Evolutionary conservation across 2,113 vertebrate species (phyloP).

Genomic region (Phyllopteryx taeniolatus): DNA sequence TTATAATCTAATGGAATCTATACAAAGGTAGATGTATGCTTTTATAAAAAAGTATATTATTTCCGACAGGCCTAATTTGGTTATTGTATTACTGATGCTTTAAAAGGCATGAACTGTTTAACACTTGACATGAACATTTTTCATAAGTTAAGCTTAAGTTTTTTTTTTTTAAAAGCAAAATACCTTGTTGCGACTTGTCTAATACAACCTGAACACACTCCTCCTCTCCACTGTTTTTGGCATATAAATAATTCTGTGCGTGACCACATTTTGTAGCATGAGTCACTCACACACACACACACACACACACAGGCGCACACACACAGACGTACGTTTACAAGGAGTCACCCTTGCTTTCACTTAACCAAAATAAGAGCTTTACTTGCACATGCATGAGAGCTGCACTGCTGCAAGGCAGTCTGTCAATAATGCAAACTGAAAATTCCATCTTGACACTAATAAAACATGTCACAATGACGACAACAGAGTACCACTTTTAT

Average conservation of each 20-base stretch:
- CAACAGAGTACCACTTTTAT: not conserved
- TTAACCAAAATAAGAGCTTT: not conserved
- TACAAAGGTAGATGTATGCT: not conserved
- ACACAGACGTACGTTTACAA: slow-evolving; percentile 6
- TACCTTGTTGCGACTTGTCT: not conserved
- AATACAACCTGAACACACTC: not conserved
- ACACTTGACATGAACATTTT: too few species aligned
- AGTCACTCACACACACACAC: not conserved
- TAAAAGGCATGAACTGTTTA: too few species aligned
- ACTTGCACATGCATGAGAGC: not conserved
- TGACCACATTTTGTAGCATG: not conserved
- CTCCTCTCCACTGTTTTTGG: not conserved
- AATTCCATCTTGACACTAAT: not conserved
- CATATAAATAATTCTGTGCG: not conserved
- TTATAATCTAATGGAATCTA: too few species aligned
- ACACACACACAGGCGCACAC: not conserved
- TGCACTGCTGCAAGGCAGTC: not conserved
- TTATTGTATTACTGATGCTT: not conserved
- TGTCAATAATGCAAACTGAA: not conserved
- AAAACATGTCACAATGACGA: not conserved
- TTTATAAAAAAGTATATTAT: not conserved
- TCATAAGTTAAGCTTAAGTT: too few species aligned
- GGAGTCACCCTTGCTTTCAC: slow-evolving; percentile 35
- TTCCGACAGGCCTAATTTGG: too few species aligned
- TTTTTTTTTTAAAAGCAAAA: not conserved